Base-by-base conservation (phyloP, 1,140 invertebrate genomes). In the Drosophila oshimai region DNA sequence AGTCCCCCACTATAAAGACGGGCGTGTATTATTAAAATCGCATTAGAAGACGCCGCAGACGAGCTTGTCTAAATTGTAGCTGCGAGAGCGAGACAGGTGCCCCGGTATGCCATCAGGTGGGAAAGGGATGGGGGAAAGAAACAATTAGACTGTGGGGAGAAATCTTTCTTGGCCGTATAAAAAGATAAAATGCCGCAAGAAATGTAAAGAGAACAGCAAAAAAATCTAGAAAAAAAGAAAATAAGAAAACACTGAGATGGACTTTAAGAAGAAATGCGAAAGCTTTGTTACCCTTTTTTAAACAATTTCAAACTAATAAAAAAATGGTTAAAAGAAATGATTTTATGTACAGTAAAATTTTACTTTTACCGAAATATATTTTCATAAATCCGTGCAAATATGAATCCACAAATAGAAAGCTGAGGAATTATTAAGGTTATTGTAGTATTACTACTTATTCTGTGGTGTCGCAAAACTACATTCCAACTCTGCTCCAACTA, bases 11-110 rank as follows among this genome's bases (percentile, higher is more conserved):
- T 31, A 33, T 13, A 57, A 64, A 71, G 79, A 87, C 83, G 78
- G 83, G 83, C 83, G 83, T 84, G 81, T 89, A 86, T 89, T 89
- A 89, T 89, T 89, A 89, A 89, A 89, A 89, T 77, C 84, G 84
- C 86, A 89, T 89, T 89, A 89, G 84, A 89, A 89, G 81, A 84
- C 70, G 79, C 74, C 74, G 78, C 61, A 72, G 67, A 65, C 58
- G 65, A 60, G 42, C 79, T 84, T 70, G 65, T 86, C 73, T 86
- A 84, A 84, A 84, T 68, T 79, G 80, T 80, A 50, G 80, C 80
- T 49, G 44, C 29, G n/a, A 45, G 28, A 33, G 36, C 45, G 24
- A 49, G 4, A 29, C 18, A 31, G 15, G 60, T 7, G 39, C 39
- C 20, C n/a, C 22, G 29, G 33, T 12, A 45, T 22, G 36, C 15